Conservation (phyloP, 1,140 invertebrate genomes). For the Cydia pomonella region DNA sequence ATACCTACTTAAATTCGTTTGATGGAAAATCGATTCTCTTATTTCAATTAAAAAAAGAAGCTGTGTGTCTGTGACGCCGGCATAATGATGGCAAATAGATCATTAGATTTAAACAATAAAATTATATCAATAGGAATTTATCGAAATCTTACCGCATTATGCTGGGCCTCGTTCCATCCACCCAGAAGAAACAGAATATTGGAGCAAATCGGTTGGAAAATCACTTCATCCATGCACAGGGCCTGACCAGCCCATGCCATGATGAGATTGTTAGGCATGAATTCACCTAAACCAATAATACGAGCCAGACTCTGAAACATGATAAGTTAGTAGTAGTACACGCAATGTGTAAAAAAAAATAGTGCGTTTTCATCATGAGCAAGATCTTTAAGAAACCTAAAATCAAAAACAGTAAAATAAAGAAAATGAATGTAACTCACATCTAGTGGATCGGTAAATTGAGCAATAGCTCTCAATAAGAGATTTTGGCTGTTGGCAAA, state of each 20-base stretch:
- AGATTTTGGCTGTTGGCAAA: constrained; percentile 82
- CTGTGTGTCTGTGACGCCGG: not conserved
- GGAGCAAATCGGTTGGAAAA: constrained; percentile 80
- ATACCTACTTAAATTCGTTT: too few relatives aligned
- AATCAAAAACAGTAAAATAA: constrained; percentile 9
- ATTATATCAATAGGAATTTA: not conserved
- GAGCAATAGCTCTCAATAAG: constrained; percentile 68
- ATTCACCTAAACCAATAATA: constrained; percentile 79
- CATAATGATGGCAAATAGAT: not conserved
- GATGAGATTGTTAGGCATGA: constrained; percentile 80
- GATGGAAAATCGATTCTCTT: too few relatives aligned
- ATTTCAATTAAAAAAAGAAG: too few relatives aligned
- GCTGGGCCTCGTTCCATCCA: constrained; percentile 80
- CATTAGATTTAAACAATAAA: too few relatives aligned
- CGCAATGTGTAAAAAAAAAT: not conserved
- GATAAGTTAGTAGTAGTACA: constrained; percentile 33
- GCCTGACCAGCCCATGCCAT: constrained; percentile 75
- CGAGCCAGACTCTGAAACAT: constrained; percentile 51
- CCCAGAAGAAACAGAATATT: constrained; percentile 82
- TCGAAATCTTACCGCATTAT: constrained; percentile 74
- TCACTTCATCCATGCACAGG: constrained; percentile 78
- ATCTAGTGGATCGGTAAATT: constrained; percentile 58
- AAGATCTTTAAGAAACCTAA: not conserved
- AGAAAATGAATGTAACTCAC: constrained; percentile 52
- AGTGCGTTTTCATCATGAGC: not conserved